A percentile compares a stretch with the other conserved stretches of the same genome.
Conservation (phyloP, 2,113 vertebrate genomes). For the Sinocyclocheilus maitianheensis region DNA sequence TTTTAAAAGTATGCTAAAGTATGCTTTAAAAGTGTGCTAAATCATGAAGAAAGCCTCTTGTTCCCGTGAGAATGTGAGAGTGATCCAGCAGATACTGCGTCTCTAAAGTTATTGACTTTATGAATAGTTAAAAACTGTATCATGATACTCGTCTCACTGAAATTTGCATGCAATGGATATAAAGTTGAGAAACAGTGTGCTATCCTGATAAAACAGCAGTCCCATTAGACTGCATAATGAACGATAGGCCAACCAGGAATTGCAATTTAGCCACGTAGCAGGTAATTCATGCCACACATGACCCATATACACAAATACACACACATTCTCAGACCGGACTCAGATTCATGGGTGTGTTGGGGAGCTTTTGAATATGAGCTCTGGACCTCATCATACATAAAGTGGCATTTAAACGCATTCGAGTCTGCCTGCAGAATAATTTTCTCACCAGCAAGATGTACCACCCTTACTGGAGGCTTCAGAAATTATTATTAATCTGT, state of each 20-base stretch:
- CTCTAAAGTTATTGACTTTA: slow-evolving; percentile 6
- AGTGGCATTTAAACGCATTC: background rate
- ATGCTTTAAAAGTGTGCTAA: too few relatives aligned
- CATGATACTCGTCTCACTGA: background rate
- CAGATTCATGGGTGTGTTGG: background rate
- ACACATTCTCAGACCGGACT: background rate
- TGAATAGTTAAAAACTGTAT: background rate
- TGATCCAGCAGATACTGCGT: background rate
- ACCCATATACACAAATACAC: slow-evolving; percentile 10
- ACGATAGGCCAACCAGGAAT: slow-evolving; percentile 2
- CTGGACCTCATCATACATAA: slow-evolving; percentile 12
- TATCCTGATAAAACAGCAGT: background rate
- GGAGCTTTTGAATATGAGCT: background rate
- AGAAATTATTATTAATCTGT: slow-evolving; percentile 14
- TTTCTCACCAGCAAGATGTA: background rate
- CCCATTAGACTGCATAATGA: background rate
- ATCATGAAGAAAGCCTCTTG: too few relatives aligned
- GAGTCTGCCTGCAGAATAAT: background rate
- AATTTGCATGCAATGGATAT: background rate
- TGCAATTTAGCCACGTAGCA: slow-evolving; percentile 25
- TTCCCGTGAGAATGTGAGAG: background rate
- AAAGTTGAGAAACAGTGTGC: slow-evolving; percentile 3
- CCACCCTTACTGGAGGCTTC: background rate
- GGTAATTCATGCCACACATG: slow-evolving; percentile 13
- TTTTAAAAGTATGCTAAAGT: too few relatives aligned